Base-by-base conservation (phyloP, 1,140 invertebrate genomes). In the Zophobas atratus region DNA sequence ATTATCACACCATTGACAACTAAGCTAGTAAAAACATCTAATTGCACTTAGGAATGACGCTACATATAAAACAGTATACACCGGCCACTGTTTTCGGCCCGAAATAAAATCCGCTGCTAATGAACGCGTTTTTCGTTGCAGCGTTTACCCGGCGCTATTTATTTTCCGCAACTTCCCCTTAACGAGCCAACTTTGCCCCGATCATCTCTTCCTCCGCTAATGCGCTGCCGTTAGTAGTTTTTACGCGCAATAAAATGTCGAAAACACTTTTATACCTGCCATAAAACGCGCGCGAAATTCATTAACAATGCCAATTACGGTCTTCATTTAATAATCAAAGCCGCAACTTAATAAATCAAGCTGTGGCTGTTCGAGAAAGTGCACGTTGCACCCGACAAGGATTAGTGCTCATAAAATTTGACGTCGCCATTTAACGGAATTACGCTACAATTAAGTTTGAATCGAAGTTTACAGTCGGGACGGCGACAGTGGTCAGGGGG, bases 391-490 rank as follows among this genome's bases (percentile, higher is more conserved):
- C 6, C 60, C 60, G 60, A 67, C 60, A 49, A 48, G 41, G 71
- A 38, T 73, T 73, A 53, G 8, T 38, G 71, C 71, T 55, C 71
- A 55, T 57, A 55, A 73, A 73, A 73, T 55, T 73, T 73, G 49
- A 75, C 53, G 56, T 49, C 53, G 53, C 74, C 74, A 75, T 75
- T 75, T 75, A 75, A 56, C 57, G n/a, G 57, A 75, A 75, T 75
- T 75, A 75, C 74, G 51, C 35, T 75, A 75, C 74, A 75, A 75
- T 67, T 75, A 75, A 75, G 74, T 63, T 57, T 46, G 74, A 55
- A 75, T 75, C 35, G 74, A 75, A 63, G 70, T 72, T 72, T 51
- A 63, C 39, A 57, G 46, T 63, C 41, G 20, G 6, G 53, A 43
- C 49, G 49, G 2, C 49, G 49, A 36, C 57, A 63, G 73, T 75